These are phyloP conservation scores for Petrocephalus sullivani DNA, from an alignment of 2,797 vertebrate species.

Conservation along the genomic window DNA sequence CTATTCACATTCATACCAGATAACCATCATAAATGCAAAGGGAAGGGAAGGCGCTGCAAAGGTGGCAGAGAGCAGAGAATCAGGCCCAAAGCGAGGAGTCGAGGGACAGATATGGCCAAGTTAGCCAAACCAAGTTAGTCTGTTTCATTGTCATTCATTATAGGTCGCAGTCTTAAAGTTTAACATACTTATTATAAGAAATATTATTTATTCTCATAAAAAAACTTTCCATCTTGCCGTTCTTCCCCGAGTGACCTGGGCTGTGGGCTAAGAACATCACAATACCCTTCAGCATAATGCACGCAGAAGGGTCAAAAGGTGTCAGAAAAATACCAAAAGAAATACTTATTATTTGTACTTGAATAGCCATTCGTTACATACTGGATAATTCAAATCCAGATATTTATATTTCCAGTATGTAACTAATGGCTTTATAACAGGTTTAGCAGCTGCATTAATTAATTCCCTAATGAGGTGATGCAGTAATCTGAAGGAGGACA, in stretches of 20 bases:
- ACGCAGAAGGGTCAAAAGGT: neutral
- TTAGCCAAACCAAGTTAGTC: neutral
- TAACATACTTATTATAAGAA: neutral
- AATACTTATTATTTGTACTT: neutral
- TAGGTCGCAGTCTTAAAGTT: neutral
- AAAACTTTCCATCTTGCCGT: neutral
- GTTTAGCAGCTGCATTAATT: neutral
- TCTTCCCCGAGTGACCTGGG: neutral
- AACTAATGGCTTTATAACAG: neutral
- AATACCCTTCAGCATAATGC: neutral
- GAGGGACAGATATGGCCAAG: too few species aligned
- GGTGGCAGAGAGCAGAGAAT: too few species aligned
- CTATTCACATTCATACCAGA: too few species aligned
- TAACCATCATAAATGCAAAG: too few species aligned
- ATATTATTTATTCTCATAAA: neutral
- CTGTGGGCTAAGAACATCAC: neutral
- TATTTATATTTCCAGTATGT: neutral
- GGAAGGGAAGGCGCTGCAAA: too few species aligned
- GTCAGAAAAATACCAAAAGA: neutral
- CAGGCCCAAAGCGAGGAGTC: too few species aligned
- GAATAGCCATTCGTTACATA: neutral
- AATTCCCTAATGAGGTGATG: slow-evolving; percentile 21
- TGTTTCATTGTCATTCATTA: neutral
- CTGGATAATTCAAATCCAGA: neutral
- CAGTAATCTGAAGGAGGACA: slow-evolving; percentile 13